phyloP scores from a whole-genome alignment of 2,888 invertebrate genomes.

The Oscheius sp. region DNA sequence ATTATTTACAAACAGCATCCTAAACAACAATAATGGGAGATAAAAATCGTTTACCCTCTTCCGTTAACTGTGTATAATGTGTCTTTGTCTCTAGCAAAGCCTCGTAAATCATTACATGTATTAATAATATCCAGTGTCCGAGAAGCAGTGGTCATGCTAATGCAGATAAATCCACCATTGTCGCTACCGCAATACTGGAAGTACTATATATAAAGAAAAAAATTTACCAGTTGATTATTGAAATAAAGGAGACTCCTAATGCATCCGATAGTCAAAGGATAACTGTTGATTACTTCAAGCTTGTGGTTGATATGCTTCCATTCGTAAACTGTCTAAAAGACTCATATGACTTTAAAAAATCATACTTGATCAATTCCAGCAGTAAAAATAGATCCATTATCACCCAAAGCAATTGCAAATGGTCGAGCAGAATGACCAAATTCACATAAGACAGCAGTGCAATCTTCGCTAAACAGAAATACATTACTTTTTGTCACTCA shows the following conservation, averaged over 20 bases:
- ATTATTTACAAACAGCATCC: not conserved
- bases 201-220: not conserved
- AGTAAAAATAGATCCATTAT: constrained; percentile 33
- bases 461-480: not conserved
- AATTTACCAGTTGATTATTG: constrained; percentile 8
- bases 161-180: constrained; percentile 15
- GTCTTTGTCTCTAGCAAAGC: constrained; percentile 3
- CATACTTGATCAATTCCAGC: constrained; percentile 47
- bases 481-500: not conserved
- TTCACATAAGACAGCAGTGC: constrained; percentile 20
- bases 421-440: constrained; percentile 51
- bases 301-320: constrained; percentile 1
- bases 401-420: constrained; percentile 37
- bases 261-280: constrained; percentile 15
- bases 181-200: constrained; percentile 31
- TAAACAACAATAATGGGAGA: not conserved
- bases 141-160: not conserved
- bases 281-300: not conserved
- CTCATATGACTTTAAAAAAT: not conserved
- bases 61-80: constrained; percentile 19
- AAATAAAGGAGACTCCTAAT: constrained; percentile 12
- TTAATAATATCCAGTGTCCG: not conserved
- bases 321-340: constrained; percentile 19
- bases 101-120: constrained; percentile 23
- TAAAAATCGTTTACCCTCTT: constrained; percentile 2